Percentiles rank a stretch among this genome's conserved stretches.
phyloP scores from a whole-genome alignment of 2,888 invertebrate genomes.

The Trachelus troglodyta region DNA sequence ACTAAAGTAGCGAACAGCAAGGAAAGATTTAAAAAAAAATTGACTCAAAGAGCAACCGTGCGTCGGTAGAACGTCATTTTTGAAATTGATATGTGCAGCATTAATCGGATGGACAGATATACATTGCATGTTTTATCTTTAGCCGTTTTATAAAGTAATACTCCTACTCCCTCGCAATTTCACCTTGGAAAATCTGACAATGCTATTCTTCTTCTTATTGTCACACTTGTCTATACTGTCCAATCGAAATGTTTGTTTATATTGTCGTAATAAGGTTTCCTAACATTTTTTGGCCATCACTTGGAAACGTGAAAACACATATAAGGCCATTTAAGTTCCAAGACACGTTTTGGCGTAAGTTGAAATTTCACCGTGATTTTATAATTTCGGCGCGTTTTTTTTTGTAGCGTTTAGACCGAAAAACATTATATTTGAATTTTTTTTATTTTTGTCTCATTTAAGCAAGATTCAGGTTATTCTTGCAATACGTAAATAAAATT shows the following conservation, averaged over 20 bases:
- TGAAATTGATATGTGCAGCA: slow-evolving; percentile 21
- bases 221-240: slow-evolving; percentile 25
- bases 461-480: not conserved
- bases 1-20: slow-evolving; percentile 47
- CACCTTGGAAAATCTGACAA: not conserved
- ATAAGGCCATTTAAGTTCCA: not conserved
- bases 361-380: not conserved
- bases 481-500: not conserved
- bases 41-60: slow-evolving; percentile 8
- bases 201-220: slow-evolving; percentile 2
- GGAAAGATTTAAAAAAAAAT: slow-evolving; percentile 12
- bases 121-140: slow-evolving; percentile 58
- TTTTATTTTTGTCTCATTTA: not conserved
- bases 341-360: not conserved
- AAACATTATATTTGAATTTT: not conserved
- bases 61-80: slow-evolving; percentile 9
- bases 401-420: not conserved
- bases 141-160: slow-evolving; percentile 57
- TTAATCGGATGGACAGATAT: slow-evolving; percentile 37
- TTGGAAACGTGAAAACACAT: not conserved
- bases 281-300: not conserved
- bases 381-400: not conserved
- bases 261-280: not conserved
- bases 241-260: slow-evolving; percentile 34
- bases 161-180: slow-evolving; percentile 37